A percentile compares a stretch with the other conserved stretches of the same genome.
Conservation (phyloP, 2,888 invertebrate species). For the Myathropa florea region DNA sequence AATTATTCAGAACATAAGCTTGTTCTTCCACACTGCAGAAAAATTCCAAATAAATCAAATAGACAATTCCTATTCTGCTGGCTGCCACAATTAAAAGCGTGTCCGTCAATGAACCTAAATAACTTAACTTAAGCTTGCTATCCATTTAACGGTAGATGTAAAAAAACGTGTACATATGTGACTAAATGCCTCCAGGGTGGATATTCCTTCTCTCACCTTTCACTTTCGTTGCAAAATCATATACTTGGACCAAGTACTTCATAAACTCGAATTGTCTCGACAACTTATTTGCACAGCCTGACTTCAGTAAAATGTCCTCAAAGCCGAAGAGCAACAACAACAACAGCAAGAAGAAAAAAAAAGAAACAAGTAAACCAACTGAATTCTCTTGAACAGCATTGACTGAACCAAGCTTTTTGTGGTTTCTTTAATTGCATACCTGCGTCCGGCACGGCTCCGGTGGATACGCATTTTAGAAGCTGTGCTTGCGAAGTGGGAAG, state of each 20-base stretch:
- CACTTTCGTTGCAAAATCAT: slow-evolving; percentile 65
- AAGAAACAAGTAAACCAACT: slow-evolving; percentile 1
- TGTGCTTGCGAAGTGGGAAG: slow-evolving; percentile 24
- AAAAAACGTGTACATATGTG: slow-evolving; percentile 11
- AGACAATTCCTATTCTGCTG: too few relatives aligned
- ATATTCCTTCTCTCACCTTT: slow-evolving; percentile 70
- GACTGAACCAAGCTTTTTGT: slow-evolving; percentile 38
- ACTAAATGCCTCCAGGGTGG: slow-evolving; percentile 57
- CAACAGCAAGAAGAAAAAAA: slow-evolving; percentile 6
- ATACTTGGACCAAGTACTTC: slow-evolving; percentile 26
- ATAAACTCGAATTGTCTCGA: slow-evolving; percentile 56
- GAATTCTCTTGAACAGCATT: slow-evolving; percentile 35
- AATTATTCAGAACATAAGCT: too few relatives aligned
- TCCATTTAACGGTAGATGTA: not conserved
- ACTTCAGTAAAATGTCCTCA: slow-evolving; percentile 52
- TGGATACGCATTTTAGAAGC: slow-evolving; percentile 29
- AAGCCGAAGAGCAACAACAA: slow-evolving; percentile 4
- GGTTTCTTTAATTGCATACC: slow-evolving; percentile 42
- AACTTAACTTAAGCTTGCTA: not conserved
- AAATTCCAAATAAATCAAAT: too few relatives aligned
- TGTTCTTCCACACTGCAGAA: too few relatives aligned
- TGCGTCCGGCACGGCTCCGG: not conserved
- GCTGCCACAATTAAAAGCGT: too few relatives aligned
- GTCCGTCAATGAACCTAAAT: too few relatives aligned
- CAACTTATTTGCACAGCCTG: slow-evolving; percentile 43